A percentile compares a stretch with the other conserved stretches of the same genome.
Conservation (phyloP, 2,797 vertebrate genomes). For the Aeoliscus strigatus region DNA sequence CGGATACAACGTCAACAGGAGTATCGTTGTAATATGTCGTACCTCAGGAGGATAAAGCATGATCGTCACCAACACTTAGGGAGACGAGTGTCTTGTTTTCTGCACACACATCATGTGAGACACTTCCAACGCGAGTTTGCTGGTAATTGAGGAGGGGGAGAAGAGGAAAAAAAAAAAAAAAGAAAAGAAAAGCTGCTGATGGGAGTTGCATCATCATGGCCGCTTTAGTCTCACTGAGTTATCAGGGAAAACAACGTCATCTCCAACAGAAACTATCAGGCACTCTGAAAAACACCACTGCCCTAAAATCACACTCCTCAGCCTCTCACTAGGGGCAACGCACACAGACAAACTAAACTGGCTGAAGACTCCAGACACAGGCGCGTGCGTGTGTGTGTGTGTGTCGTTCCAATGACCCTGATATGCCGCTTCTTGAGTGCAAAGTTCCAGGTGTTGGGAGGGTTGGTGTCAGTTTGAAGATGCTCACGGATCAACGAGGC, state of each 20-base stretch:
- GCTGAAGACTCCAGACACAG: conserved; percentile 35
- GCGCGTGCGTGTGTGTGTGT: not conserved
- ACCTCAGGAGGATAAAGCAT: conserved; percentile 14
- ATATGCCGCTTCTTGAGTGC: conserved; percentile 55
- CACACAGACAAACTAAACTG: conserved; percentile 5
- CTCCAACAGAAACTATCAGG: conserved; percentile 14
- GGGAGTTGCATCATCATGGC: conserved; percentile 19
- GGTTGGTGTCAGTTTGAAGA: conserved; percentile 27
- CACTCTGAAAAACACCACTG: conserved; percentile 4
- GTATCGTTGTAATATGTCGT: conserved; percentile 6
- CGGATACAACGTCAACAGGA: conserved; percentile 2
- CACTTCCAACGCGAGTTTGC: conserved; percentile 14
- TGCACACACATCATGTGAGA: conserved; percentile 12
- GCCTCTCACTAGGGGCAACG: conserved; percentile 13
- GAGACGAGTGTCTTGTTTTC: conserved; percentile 20
- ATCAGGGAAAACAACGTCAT: conserved; percentile 15
- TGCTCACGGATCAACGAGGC: conserved; percentile 22
- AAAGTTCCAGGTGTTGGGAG: conserved; percentile 46
- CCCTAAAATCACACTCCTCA: not conserved
- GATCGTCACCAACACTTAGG: conserved; percentile 18
- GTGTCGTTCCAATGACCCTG: conserved; percentile 56
- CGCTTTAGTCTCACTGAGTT: conserved; percentile 24
- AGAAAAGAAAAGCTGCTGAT: conserved; percentile 13
- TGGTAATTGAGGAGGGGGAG: too few species aligned
- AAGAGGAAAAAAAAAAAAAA: conserved; percentile 1